These are phyloP conservation scores for Hemibagrus wyckioides DNA, from an alignment of 2,113 vertebrate genomes.

Conservation along the genomic window DNA sequence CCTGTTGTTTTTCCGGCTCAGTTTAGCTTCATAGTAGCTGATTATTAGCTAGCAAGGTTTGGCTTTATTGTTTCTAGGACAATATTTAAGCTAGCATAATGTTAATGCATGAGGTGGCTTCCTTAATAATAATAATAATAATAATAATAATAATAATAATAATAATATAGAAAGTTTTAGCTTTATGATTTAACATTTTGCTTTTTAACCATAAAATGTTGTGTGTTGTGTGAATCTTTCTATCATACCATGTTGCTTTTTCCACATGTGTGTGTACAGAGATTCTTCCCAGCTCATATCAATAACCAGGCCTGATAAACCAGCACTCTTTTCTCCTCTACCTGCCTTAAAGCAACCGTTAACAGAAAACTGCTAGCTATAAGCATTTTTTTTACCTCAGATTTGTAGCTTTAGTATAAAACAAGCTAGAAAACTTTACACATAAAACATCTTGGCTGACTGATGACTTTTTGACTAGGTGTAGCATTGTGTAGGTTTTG, in stretches of 20 bases:
- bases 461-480: not conserved
- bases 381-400: no score
- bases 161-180: not conserved
- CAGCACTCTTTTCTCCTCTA: not conserved
- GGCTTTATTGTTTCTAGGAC: not conserved
- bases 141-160: not conserved
- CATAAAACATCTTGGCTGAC: not conserved
- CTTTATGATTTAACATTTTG: not conserved
- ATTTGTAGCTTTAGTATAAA: not conserved
- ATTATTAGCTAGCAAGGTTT: not conserved
- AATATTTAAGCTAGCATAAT: not conserved
- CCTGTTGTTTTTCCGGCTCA: not conserved
- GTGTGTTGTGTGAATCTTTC: not conserved
- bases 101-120: not conserved
- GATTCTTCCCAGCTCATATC: slow-evolving; percentile 63
- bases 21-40: not conserved
- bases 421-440: no score
- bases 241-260: not conserved
- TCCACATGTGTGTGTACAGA: not conserved
- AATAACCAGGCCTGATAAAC: slow-evolving; percentile 14
- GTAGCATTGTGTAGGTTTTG: not conserved
- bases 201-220: not conserved
- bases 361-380: not conserved
- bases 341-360: slow-evolving; percentile 5
- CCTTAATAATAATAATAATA: not conserved